These are phyloP conservation scores for Drosophila flavopinicola DNA, from an alignment of 2,888 invertebrate genomes.

Conservation along the genomic window DNA sequence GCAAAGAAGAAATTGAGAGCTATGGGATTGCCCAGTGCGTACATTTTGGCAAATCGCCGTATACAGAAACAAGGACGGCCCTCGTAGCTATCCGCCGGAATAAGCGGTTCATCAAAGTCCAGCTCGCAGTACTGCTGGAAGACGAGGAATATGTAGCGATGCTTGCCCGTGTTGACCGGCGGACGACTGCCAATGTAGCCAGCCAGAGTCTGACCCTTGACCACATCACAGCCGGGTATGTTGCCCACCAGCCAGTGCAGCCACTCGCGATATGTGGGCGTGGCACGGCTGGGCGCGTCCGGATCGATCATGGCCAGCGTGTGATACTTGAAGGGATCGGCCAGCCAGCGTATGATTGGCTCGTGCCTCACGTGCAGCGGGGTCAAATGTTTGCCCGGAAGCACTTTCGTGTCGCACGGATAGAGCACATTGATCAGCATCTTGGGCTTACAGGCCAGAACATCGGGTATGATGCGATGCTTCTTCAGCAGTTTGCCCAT, in stretches of 20 bases:
- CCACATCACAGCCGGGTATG: constrained; percentile 55
- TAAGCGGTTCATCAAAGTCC: constrained; percentile 59
- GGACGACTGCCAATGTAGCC: constrained; percentile 49
- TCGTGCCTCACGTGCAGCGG: constrained; percentile 10
- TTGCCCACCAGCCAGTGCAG: constrained; percentile 70
- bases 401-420: constrained; percentile 33
- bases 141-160: constrained; percentile 59
- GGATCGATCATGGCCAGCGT: constrained; percentile 61
- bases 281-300: constrained; percentile 39
- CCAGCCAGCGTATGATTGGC: constrained; percentile 53
- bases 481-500: constrained; percentile 31
- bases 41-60: constrained; percentile 55
- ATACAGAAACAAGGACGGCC: constrained; percentile 42
- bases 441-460: constrained; percentile 48
- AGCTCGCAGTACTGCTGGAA: constrained; percentile 56
- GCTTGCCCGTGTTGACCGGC: constrained; percentile 6
- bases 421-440: constrained; percentile 41
- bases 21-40: constrained; percentile 62
- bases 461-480: constrained; percentile 47
- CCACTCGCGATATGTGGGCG: constrained; percentile 38
- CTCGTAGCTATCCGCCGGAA: constrained; percentile 9
- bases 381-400: constrained; percentile 18
- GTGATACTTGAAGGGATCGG: constrained; percentile 34
- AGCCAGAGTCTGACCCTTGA: constrained; percentile 42
- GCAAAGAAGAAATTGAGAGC: constrained; percentile 58